Percentiles rank a stretch among this genome's conserved stretches.
Conservation (phyloP, 23 tunicate species). For the Diplosoma virens region DNA sequence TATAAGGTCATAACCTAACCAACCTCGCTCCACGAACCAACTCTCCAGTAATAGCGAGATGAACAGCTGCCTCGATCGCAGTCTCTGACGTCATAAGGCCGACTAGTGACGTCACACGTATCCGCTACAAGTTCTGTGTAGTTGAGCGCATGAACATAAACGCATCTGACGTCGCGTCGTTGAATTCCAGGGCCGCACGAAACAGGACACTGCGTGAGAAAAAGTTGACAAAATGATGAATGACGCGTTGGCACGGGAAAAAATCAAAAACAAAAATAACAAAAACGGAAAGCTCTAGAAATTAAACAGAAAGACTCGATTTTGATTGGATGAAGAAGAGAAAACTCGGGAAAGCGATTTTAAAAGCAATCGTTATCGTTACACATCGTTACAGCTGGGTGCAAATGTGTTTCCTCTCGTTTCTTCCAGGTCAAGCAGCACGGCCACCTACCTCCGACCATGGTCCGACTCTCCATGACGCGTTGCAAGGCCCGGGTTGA, state of each 20-base stretch:
- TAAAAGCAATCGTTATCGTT: no score
- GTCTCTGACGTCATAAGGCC: slow-evolving; percentile 53
- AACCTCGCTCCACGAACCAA: slow-evolving; percentile 85
- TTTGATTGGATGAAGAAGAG: background rate
- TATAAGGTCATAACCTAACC: no score
- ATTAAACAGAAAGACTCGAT: background rate
- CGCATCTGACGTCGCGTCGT: slow-evolving; percentile 56
- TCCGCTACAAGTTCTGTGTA: slow-evolving; percentile 25
- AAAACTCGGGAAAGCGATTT: no score
- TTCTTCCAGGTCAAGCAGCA: background rate
- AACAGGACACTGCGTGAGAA: slow-evolving; percentile 57
- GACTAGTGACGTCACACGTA: slow-evolving; percentile 36
- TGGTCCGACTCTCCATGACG: slow-evolving; percentile 53
- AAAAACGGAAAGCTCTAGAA: background rate
- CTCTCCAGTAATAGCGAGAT: slow-evolving; percentile 54
- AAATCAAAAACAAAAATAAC: background rate
- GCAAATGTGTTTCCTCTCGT: no score
- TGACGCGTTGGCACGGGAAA: background rate
- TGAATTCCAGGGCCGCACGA: slow-evolving; percentile 85
- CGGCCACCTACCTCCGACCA: slow-evolving; percentile 78
- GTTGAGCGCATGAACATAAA: slow-evolving; percentile 54
- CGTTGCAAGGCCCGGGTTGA: slow-evolving; percentile 66
- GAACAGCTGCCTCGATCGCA: slow-evolving; percentile 75
- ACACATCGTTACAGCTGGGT: no score
- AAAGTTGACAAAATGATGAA: no score